Conservation (phyloP, 2,113 vertebrate genomes). For the Girardinichthys multiradiatus region DNA sequence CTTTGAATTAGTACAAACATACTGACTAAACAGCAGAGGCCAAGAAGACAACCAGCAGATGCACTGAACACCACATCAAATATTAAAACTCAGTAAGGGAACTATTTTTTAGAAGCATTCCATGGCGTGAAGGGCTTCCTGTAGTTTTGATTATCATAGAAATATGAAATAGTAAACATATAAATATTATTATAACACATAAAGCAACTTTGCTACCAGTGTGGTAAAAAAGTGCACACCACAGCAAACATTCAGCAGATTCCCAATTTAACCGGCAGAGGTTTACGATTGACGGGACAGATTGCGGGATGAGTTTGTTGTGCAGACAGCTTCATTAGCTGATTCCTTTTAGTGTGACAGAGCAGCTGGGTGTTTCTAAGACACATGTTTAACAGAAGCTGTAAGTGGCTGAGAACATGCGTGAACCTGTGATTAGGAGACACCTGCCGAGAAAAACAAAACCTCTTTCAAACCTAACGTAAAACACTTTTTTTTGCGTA, state of each 20-base stretch:
- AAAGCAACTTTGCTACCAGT: too few species aligned
- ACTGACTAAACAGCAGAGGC: neutral
- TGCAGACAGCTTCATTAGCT: slow-evolving; percentile 40
- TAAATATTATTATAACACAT: neutral
- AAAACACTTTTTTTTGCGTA: neutral
- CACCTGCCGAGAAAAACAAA: slow-evolving; percentile 4
- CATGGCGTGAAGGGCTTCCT: neutral
- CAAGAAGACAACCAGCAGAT: neutral
- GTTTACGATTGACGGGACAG: slow-evolving; percentile 58
- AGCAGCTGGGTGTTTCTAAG: slow-evolving; percentile 52
- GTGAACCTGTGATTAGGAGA: slow-evolving; percentile 13
- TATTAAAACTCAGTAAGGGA: neutral
- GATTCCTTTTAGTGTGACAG: slow-evolving; percentile 16
- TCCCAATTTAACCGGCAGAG: slow-evolving; percentile 55
- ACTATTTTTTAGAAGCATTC: neutral
- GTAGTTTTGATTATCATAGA: neutral
- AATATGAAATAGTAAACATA: neutral
- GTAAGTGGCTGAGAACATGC: slow-evolving; percentile 22
- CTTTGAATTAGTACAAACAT: slow-evolving; percentile 40
- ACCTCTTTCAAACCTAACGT: neutral
- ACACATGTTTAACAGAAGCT: slow-evolving; percentile 33
- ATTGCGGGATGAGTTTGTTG: slow-evolving; percentile 51
- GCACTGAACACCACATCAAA: neutral
- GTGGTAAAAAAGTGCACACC: neutral
- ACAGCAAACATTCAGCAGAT: slow-evolving; percentile 26